Evolutionary conservation across 2,113 vertebrate species (phyloP), one percentile per base, ranked within the genome.

Genomic region (Festucalex cinctus): DNA sequence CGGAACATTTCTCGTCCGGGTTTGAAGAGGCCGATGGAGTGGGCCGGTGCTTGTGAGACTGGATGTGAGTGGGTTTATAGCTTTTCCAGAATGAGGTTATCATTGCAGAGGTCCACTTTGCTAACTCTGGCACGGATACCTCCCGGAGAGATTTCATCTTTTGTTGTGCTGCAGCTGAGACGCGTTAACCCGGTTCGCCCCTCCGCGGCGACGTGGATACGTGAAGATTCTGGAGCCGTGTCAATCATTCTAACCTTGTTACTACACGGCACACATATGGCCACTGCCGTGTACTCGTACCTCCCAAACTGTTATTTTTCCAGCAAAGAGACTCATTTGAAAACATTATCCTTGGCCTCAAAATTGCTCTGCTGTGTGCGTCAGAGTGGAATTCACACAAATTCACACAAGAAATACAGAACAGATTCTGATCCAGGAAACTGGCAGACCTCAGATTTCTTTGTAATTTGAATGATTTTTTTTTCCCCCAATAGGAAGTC

Each of bases 111-210:
- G 71, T 69, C 83, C 78, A 78, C 82, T 84, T 72, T 89, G 85
- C 84, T 90, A 84, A 85, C 82, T 88, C 84, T 84, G 86, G 86
- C 83, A 84, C 73, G 75, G 81, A 86, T 85, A 81, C 81, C 85
- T 87, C 83, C 85, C 83, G 75, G 80, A 75, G 88, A 84, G 83
- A 86, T 76, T 87, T 86, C 80, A 84, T 81, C 79, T 88, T 85
- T 86, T 87, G 83, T 87, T 82, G 80, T 79, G 75, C 85, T 80
- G 77, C 77, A 85, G 82, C 82, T 77, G 63, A 77, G 74, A 81
- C 79, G 60, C 70, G 68, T 86, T 88, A 85, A 90, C 86, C 79
- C 37, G 77, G 77, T 85, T 57, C 68, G 62, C 59, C 62, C 63
- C 69, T 69, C 78, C 13, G 49, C 65, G 69, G 81, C 69, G 64